Conservation (phyloP, 2,797 vertebrate species). For the Thalassophryne amazonica region DNA sequence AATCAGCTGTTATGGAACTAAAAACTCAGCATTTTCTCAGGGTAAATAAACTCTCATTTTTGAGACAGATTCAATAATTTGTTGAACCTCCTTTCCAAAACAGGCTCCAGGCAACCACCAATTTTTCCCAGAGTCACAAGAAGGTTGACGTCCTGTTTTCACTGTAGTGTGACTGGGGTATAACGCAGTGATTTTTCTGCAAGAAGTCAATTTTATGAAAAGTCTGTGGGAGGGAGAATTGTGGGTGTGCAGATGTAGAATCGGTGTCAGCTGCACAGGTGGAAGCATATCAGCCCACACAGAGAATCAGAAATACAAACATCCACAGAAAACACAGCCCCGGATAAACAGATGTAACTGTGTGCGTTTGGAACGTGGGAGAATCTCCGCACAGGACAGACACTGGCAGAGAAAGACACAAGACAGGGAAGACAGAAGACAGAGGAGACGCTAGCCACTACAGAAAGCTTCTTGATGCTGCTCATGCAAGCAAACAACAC, state of each 20-base stretch:
- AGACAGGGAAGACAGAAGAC: slow-evolving; percentile 5
- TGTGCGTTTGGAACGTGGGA: slow-evolving; percentile 42
- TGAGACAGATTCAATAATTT: too few species aligned
- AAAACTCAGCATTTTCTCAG: too few species aligned
- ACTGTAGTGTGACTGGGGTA: too few species aligned
- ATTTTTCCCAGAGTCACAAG: too few species aligned
- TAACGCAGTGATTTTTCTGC: too few species aligned
- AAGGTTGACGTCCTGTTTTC: too few species aligned
- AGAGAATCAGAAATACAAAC: slow-evolving; percentile 72
- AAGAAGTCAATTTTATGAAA: too few species aligned
- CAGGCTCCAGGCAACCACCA: too few species aligned
- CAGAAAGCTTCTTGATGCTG: slow-evolving; percentile 32
- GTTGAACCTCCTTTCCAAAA: too few species aligned
- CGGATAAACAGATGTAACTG: slow-evolving; percentile 52
- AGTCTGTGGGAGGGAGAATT: not conserved
- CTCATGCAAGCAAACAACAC: slow-evolving; percentile 54
- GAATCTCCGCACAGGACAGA: slow-evolving; percentile 25
- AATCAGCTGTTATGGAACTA: too few species aligned
- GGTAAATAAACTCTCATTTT: too few species aligned
- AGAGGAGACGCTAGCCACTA: slow-evolving; percentile 8
- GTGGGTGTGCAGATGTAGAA: slow-evolving; percentile 47
- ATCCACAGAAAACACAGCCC: slow-evolving; percentile 72
- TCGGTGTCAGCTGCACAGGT: slow-evolving; percentile 62
- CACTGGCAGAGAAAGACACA: slow-evolving; percentile 10
- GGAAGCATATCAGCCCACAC: slow-evolving; percentile 64